Evolutionary conservation across 2,113 vertebrate genomes (phyloP).

Genomic region (Pomatostomus ruficeps): DNA sequence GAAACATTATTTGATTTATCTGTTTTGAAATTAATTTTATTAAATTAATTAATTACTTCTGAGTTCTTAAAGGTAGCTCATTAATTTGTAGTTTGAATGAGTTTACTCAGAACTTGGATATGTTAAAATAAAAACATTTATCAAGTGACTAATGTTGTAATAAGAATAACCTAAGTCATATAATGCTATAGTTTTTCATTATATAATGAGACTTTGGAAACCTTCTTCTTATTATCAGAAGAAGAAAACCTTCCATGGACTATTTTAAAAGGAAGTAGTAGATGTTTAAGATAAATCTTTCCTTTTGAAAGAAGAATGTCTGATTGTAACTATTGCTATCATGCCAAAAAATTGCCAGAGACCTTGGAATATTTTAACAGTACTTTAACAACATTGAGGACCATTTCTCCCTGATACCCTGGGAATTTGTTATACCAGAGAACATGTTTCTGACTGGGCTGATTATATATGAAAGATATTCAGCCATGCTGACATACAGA

Average conservation of each 20-base stretch:
- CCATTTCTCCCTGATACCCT: neutral
- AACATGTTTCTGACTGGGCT: neutral
- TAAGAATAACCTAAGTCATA: neutral
- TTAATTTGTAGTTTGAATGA: neutral
- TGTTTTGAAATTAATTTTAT: neutral
- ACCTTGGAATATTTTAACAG: neutral
- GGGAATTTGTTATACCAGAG: neutral
- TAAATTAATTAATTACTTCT: neutral
- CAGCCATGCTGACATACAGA: neutral
- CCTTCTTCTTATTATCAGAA: neutral
- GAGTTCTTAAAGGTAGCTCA: neutral
- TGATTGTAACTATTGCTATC: neutral
- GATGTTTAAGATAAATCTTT: neutral
- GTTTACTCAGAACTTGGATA: neutral
- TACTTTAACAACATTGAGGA: neutral
- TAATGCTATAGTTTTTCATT: neutral
- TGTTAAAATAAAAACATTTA: neutral
- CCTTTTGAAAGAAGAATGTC: neutral
- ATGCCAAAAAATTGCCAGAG: neutral
- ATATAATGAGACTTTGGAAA: neutral
- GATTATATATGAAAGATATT: neutral
- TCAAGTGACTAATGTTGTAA: neutral
- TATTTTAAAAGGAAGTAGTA: neutral
- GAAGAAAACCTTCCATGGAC: neutral
- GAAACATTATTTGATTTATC: neutral